Conservation (phyloP, 2,797 vertebrate species). For the Eulemur coronatus region DNA sequence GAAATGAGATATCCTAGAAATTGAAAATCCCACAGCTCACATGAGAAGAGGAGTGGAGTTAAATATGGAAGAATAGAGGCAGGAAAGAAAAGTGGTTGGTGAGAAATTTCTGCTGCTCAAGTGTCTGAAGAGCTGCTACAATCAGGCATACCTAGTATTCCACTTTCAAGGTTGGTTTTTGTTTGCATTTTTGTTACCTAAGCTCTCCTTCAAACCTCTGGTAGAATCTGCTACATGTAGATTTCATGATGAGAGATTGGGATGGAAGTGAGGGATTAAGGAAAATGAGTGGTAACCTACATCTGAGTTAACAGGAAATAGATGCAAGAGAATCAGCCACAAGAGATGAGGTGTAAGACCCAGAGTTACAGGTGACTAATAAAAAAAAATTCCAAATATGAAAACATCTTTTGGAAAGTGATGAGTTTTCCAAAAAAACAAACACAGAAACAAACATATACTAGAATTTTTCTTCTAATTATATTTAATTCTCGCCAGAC, state of each 20-base stretch:
- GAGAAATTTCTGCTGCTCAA: background rate
- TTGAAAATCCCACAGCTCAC: background rate
- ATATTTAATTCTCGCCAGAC: background rate
- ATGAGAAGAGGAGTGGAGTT: background rate
- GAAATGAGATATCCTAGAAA: background rate
- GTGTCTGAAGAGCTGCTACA: background rate
- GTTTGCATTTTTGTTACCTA: background rate
- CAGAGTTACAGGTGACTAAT: background rate
- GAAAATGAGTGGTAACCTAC: background rate
- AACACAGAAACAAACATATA: background rate
- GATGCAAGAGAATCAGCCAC: background rate
- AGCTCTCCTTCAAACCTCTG: background rate
- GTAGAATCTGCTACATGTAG: background rate
- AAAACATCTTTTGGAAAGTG: background rate
- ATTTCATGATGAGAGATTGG: background rate
- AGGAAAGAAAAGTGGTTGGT: background rate
- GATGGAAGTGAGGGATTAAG: background rate
- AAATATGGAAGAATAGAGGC: background rate
- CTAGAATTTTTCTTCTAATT: background rate
- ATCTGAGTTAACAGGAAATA: background rate
- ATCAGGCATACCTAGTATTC: background rate
- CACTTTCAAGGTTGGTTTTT: background rate
- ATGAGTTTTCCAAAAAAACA: background rate
- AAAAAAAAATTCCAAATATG: background rate
- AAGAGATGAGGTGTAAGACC: background rate